These are phyloP conservation scores for Arvicanthis niloticus DNA, from an alignment of 2,113 vertebrate species.

Conservation along the genomic window DNA sequence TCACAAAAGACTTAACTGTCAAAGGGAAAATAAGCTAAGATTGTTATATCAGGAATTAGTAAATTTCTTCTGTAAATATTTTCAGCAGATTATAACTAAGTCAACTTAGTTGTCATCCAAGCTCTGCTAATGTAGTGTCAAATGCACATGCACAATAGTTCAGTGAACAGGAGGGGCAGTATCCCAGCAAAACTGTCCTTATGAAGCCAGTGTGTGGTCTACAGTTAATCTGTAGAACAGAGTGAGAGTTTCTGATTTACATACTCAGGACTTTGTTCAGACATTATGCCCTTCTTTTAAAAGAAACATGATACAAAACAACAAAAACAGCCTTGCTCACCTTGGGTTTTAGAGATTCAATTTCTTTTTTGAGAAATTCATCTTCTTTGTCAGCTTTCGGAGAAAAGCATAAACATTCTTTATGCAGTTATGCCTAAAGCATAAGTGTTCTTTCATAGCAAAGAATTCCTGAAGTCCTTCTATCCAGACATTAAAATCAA, in stretches of 20 bases:
- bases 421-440: background rate
- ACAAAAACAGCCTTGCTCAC: background rate
- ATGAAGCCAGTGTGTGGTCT: background rate
- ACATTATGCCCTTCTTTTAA: background rate
- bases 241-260: background rate
- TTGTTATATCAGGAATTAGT: background rate
- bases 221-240: background rate
- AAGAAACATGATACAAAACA: background rate
- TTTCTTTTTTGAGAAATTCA: constrained; percentile 15
- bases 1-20: background rate
- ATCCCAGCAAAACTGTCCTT: background rate
- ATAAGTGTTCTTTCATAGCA: background rate
- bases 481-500: background rate
- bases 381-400: background rate
- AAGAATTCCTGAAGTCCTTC: background rate
- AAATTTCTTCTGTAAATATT: constrained; percentile 31
- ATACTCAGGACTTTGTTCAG: background rate
- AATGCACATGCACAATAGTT: background rate
- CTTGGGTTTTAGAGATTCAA: background rate
- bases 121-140: background rate
- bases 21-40: background rate
- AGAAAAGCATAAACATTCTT: background rate
- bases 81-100: background rate
- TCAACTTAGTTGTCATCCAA: background rate
- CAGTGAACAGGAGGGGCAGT: background rate